A percentile compares a stretch with the other conserved stretches of the same genome.
Conservation (phyloP, 1,140 invertebrate genomes). For the Harlomillsia oculata region DNA sequence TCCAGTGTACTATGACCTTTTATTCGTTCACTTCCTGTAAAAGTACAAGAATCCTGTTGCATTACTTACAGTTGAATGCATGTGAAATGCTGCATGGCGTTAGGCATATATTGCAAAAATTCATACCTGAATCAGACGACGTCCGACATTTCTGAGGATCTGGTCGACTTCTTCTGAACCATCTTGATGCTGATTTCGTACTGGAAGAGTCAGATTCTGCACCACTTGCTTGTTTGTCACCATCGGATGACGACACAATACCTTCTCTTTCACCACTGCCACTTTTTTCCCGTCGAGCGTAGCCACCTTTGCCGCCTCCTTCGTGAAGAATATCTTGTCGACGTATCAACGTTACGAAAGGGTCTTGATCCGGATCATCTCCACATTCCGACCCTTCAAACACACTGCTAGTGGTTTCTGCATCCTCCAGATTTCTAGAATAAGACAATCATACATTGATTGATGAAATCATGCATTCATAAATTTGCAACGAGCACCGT, state of each 20-base stretch:
- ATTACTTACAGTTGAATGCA: too few relatives aligned
- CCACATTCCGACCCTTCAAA: slow-evolving; percentile 40
- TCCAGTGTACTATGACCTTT: slow-evolving; percentile 9
- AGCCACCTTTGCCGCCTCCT: slow-evolving; percentile 55
- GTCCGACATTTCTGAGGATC: slow-evolving; percentile 27
- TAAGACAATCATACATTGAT: slow-evolving; percentile 3
- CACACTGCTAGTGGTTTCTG: slow-evolving; percentile 39
- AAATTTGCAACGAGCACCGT: neutral
- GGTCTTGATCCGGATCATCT: slow-evolving; percentile 22
- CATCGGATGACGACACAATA: slow-evolving; percentile 12
- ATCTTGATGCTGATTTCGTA: slow-evolving; percentile 31
- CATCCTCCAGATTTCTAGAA: slow-evolving; percentile 30
- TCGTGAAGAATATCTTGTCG: slow-evolving; percentile 60
- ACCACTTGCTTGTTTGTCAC: slow-evolving; percentile 30
- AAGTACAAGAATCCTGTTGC: too few relatives aligned
- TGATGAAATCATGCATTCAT: neutral
- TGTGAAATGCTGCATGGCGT: neutral
- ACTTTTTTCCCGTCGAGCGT: slow-evolving; percentile 38
- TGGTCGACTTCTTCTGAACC: slow-evolving; percentile 28
- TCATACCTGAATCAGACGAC: slow-evolving; percentile 34
- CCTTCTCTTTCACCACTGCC: slow-evolving; percentile 4
- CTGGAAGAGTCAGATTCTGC: slow-evolving; percentile 30
- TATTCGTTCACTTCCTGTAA: slow-evolving; percentile 28
- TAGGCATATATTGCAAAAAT: neutral
- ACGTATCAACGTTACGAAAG: slow-evolving; percentile 19